These are phyloP conservation scores for Hydrozoanthus tunicans DNA, from an alignment of 64 coral and sea anemone genomes.

Conservation along the genomic window DNA sequence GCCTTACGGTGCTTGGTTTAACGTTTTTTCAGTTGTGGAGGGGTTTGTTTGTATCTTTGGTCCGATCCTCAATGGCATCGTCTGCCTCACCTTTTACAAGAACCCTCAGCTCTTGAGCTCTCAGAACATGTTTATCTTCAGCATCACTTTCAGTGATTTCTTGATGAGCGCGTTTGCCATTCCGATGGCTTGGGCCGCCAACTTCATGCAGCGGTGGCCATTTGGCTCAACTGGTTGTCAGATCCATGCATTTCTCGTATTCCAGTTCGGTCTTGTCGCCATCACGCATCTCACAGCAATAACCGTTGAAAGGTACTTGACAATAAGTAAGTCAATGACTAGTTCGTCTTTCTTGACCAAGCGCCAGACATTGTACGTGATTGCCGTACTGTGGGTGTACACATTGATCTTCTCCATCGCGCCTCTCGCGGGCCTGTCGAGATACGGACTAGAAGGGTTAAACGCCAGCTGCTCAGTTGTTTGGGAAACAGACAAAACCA, in stretches of 20 bases:
- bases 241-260: conserved; percentile 40
- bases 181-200: conserved; percentile 33
- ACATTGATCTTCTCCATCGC: conserved; percentile 26
- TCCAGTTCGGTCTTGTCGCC: conserved; percentile 44
- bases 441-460: conserved; percentile 53
- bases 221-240: conserved; percentile 41
- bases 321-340: conserved; percentile 36
- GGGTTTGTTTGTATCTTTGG: conserved; percentile 21
- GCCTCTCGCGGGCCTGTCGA: conserved; percentile 48
- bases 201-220: conserved; percentile 24
- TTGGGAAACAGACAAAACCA: conserved; percentile 28
- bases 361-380: neutral
- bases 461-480: conserved; percentile 53
- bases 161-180: neutral
- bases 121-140: conserved; percentile 59
- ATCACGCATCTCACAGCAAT: conserved; percentile 43
- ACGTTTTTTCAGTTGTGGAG: neutral
- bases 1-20: neutral
- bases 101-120: conserved; percentile 24
- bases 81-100: conserved; percentile 50
- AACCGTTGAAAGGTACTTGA: conserved; percentile 36
- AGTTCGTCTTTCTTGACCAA: conserved; percentile 22
- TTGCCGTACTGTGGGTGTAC: conserved; percentile 45
- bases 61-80: conserved; percentile 31
- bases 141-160: conserved; percentile 45